phyloP scores from a whole-genome alignment of 2,888 invertebrate species.

The Masnerella sp. region DNA sequence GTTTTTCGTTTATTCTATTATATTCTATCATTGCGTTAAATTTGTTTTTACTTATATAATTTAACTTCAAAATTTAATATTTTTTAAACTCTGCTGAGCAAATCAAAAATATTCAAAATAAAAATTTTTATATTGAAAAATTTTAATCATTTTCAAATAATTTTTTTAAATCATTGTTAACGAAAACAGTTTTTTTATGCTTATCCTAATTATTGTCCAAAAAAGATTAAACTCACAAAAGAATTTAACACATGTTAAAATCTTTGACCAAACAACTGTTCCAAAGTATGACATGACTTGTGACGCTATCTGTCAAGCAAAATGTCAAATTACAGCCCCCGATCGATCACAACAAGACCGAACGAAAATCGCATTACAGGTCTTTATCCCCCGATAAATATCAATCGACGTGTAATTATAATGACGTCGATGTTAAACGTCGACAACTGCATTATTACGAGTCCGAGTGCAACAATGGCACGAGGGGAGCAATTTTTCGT shows the following conservation, averaged over 20 bases:
- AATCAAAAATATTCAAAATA: too few relatives aligned
- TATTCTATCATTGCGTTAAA: too few relatives aligned
- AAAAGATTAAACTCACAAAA: too few relatives aligned
- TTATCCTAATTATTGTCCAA: too few relatives aligned
- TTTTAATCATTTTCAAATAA: too few relatives aligned
- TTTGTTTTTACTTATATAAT: too few relatives aligned
- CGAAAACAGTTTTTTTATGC: too few relatives aligned
- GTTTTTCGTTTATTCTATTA: too few relatives aligned
- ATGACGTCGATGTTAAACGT: conserved; percentile 37
- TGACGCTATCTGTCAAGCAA: conserved; percentile 13
- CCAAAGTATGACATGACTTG: conserved; percentile 19
- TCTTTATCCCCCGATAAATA: conserved; percentile 42
- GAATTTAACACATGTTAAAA: neutral
- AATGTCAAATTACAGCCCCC: conserved; percentile 7
- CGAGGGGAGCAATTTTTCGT: conserved; percentile 32
- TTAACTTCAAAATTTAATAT: too few relatives aligned
- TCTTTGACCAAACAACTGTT: conserved; percentile 23
- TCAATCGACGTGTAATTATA: conserved; percentile 48
- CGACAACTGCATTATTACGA: conserved; percentile 47
- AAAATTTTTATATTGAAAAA: too few relatives aligned
- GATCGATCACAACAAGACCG: conserved; percentile 1
- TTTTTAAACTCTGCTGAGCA: too few relatives aligned
- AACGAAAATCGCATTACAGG: conserved; percentile 26
- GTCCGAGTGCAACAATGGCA: conserved; percentile 23
- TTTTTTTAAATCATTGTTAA: too few relatives aligned